These are phyloP conservation scores for Barbus barbus DNA, from an alignment of 2,113 vertebrate genomes.

Conservation along the genomic window DNA sequence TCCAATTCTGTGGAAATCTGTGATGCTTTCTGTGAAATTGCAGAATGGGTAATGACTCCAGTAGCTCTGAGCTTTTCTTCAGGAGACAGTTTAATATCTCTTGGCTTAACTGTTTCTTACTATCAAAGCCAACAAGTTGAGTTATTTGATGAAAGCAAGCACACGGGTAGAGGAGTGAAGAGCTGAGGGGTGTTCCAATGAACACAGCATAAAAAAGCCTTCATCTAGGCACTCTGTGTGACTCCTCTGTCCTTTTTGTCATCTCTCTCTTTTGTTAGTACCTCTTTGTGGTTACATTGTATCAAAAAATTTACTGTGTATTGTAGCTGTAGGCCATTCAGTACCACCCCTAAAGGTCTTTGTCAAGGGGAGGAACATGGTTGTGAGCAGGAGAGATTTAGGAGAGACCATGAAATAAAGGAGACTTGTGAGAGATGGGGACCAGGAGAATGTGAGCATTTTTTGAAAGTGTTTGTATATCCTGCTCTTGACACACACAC, in stretches of 20 bases:
- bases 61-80: background rate
- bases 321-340: conserved; percentile 76
- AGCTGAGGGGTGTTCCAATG: conserved; percentile 26
- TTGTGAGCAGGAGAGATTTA: conserved; percentile 73
- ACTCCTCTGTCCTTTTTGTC: conserved; percentile 71
- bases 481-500: background rate
- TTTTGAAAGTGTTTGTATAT: conserved; percentile 57
- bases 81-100: conserved; percentile 31
- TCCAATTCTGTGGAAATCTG: background rate
- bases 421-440: conserved; percentile 53
- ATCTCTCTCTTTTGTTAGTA: conserved; percentile 73
- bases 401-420: conserved; percentile 70
- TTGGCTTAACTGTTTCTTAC: too few species aligned
- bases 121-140: too few species aligned
- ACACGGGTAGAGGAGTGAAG: background rate
- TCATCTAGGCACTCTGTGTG: conserved; percentile 72
- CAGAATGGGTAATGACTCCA: background rate
- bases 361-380: conserved; percentile 69
- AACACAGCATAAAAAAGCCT: conserved; percentile 66
- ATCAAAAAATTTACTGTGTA: conserved; percentile 77
- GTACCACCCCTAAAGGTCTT: conserved; percentile 67
- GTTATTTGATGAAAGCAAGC: conserved; percentile 21
- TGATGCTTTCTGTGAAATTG: background rate
- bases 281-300: conserved; percentile 77
- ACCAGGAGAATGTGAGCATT: conserved; percentile 60